These are phyloP conservation scores for Leptopilina drosophilae DNA, from an alignment of 2,888 invertebrate genomes.

Conservation along the genomic window DNA sequence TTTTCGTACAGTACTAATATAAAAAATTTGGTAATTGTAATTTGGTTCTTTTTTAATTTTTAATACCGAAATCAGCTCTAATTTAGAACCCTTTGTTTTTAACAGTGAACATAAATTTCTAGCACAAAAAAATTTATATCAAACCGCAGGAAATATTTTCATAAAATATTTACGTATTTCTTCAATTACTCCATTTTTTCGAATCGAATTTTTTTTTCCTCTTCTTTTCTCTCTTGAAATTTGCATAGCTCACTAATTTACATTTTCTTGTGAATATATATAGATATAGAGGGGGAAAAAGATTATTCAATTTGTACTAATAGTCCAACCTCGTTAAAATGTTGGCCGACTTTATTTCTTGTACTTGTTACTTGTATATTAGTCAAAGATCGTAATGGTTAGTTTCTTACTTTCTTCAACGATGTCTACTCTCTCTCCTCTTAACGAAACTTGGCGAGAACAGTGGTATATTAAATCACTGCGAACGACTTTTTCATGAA, in stretches of 20 bases:
- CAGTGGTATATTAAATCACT: slow-evolving; percentile 29
- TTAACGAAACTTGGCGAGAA: slow-evolving; percentile 8
- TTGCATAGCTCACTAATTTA: neutral
- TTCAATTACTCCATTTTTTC: no score
- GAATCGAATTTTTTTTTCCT: no score
- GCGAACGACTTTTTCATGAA: slow-evolving; percentile 23
- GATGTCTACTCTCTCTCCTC: slow-evolving; percentile 7
- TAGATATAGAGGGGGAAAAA: neutral
- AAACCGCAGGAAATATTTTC: no score
- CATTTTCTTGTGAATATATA: no score
- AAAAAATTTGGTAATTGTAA: no score
- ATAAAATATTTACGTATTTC: no score
- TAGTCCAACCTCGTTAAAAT: slow-evolving; percentile 34
- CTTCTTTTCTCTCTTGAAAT: neutral
- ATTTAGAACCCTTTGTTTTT: no score
- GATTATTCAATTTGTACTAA: slow-evolving; percentile 31
- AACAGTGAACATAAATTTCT: no score
- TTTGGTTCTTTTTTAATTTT: no score
- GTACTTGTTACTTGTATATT: slow-evolving; percentile 27
- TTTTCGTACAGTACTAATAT: no score
- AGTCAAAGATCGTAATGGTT: slow-evolving; percentile 24
- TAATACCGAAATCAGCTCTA: no score
- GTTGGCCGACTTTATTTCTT: slow-evolving; percentile 32
- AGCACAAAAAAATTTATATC: no score
- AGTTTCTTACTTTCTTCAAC: slow-evolving; percentile 21